Evolutionary conservation across 2,888 invertebrate species (phyloP), one percentile per base, ranked within the genome.

Genomic region (Latrodectus elegans): DNA sequence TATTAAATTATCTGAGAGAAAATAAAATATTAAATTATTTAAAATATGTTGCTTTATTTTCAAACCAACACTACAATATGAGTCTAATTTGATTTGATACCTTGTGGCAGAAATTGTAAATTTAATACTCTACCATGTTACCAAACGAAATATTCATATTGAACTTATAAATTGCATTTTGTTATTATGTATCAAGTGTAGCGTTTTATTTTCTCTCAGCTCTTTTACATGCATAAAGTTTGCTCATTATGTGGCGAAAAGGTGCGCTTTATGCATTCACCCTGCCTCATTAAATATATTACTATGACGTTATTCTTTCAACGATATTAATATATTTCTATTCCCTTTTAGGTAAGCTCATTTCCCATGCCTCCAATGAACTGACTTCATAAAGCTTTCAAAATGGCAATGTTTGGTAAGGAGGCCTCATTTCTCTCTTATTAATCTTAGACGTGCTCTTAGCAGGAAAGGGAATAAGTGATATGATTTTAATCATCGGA

Each of bases 401-500:
- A 60, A n/a, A 60, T 60, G 12, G n/a, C 60, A 60, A n/a, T 38
- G 38, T 38, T 38, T 38, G 38, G 38, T 60, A n/a, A 60, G 60
- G 60, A 60, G 60, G 12, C n/a, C 60, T 15, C n/a, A 60, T 15
- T 15, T n/a, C n/a, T 60, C 60, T 15, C 12, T 60, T 60, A 60
- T 60, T 60, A 60, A 60, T 60, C 60, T 60, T 12, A 60, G 60
- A 12, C 60, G 12, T 15, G 12, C 60, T n/a, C 60, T 60, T 11
- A 38, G 12, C 60, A n/a, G 14, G 12, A 60, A 60, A 60, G 60
- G 60, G 60, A 60, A 60, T 60, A 15, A 60, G 60, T 60, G 60
- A n/a, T 60, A 60, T 60, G 60, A 60, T 60, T 60, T 60, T 60
- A 60, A 60, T 60, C 60, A 60, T 60, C 60, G n/a, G n/a, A 15